phyloP scores from a whole-genome alignment of 2,888 invertebrate genomes.

The Anarsia innoxiella region DNA sequence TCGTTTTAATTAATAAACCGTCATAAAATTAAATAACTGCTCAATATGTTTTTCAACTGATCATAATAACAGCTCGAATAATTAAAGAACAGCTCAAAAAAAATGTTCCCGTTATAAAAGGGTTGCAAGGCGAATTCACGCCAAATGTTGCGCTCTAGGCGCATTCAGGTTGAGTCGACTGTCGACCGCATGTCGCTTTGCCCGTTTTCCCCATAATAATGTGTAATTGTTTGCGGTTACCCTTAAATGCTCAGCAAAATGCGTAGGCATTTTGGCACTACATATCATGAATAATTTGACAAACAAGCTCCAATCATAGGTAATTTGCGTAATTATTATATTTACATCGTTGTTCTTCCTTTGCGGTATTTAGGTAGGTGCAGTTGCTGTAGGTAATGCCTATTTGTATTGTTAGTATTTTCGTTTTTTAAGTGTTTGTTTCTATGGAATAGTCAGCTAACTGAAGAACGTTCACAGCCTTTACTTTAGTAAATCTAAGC shows the following conservation, averaged over 20 bases:
- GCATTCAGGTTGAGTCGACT: slow-evolving; percentile 12
- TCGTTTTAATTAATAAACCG: no score
- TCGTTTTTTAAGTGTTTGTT: no score
- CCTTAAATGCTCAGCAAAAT: slow-evolving; percentile 49
- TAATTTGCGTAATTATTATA: slow-evolving; percentile 42
- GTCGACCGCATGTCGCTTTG: slow-evolving; percentile 44
- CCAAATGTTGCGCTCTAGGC: slow-evolving; percentile 30
- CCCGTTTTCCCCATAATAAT: slow-evolving; percentile 37
- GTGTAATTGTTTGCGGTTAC: slow-evolving; percentile 54
- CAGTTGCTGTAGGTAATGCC: slow-evolving; percentile 28
- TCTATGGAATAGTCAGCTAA: no score
- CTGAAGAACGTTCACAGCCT: no score
- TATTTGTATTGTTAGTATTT: no score
- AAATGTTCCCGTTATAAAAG: no score
- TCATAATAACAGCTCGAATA: no score
- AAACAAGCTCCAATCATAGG: slow-evolving; percentile 37
- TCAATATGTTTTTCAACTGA: no score
- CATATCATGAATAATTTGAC: slow-evolving; percentile 40
- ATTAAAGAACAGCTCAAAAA: no score
- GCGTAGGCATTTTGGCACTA: slow-evolving; percentile 31
- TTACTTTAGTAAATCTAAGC: no score
- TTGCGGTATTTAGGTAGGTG: slow-evolving; percentile 28
- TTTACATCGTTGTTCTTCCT: slow-evolving; percentile 22
- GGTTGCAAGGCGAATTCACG: slow-evolving; percentile 13
- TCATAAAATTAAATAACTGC: no score